Percentiles rank a stretch among this genome's conserved stretches.
Conservation (phyloP, 2,113 vertebrate genomes). For the Triplophysa siluroides region DNA sequence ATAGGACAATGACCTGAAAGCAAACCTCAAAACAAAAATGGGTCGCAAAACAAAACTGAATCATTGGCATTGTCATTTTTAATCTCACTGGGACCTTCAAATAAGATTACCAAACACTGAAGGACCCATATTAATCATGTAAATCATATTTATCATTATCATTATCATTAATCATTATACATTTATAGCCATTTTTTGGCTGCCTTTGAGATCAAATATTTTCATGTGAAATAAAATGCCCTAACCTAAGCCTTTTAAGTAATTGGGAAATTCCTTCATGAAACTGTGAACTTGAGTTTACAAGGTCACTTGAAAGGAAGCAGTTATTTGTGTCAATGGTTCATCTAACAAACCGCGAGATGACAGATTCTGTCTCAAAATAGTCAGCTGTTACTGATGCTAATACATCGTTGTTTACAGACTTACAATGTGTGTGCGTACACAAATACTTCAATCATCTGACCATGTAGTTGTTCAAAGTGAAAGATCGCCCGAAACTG, state of each 20-base stretch:
- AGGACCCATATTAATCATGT: no score
- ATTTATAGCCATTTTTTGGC: slow-evolving; percentile 15
- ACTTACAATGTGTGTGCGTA: slow-evolving; percentile 63
- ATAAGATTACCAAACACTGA: no score
- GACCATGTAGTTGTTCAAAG: slow-evolving; percentile 56
- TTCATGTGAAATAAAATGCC: slow-evolving; percentile 65
- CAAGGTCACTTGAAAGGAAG: background rate
- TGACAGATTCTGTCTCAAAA: slow-evolving; percentile 48
- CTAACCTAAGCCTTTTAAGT: slow-evolving; percentile 48
- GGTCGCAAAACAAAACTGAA: no score
- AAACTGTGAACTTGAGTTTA: background rate
- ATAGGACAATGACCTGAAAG: no score
- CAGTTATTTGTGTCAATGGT: slow-evolving; percentile 45
- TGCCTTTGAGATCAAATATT: slow-evolving; percentile 58
- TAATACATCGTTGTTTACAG: slow-evolving; percentile 67
- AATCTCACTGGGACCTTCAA: no score
- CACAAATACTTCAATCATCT: slow-evolving; percentile 34
- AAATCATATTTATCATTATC: no score
- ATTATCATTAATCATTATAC: no score
- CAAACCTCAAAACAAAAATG: no score
- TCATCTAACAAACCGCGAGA: slow-evolving; percentile 47
- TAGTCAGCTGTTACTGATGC: slow-evolving; percentile 47
- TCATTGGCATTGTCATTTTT: no score
- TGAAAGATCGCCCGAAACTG: slow-evolving; percentile 52
- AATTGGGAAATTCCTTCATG: slow-evolving; percentile 1